phyloP scores from a whole-genome alignment of 2,888 invertebrate genomes.

The Acholoe squamosa region DNA sequence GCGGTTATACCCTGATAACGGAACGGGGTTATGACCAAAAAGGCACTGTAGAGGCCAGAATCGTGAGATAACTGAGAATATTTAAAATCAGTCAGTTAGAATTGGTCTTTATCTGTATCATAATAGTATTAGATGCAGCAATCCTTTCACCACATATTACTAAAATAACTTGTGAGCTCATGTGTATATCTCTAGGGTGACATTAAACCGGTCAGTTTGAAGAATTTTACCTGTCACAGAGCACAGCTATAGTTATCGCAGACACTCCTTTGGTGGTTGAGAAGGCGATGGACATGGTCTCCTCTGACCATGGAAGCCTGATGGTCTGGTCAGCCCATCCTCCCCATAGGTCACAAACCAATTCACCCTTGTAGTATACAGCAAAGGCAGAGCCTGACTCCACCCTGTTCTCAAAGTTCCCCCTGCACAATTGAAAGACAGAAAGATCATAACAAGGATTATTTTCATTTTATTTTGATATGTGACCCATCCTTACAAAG shows the following conservation, averaged over 20 bases:
- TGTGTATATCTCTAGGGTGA: too few relatives aligned
- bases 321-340: slow-evolving; percentile 82
- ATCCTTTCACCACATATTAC: not conserved
- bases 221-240: slow-evolving; percentile 78
- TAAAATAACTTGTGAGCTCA: too few relatives aligned
- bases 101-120: too few relatives aligned
- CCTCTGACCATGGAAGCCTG: slow-evolving; percentile 79
- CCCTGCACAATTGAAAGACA: slow-evolving; percentile 75
- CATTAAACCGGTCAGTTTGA: not conserved
- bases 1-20: too few relatives aligned
- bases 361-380: too few relatives aligned
- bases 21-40: too few relatives aligned
- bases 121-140: too few relatives aligned
- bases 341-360: slow-evolving; percentile 84
- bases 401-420: slow-evolving; percentile 77
- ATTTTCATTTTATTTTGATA: not conserved
- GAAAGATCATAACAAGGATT: too few relatives aligned
- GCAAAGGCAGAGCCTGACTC: slow-evolving; percentile 83
- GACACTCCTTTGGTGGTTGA: slow-evolving; percentile 77
- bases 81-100: too few relatives aligned
- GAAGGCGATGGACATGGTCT: slow-evolving; percentile 78
- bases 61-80: too few relatives aligned
- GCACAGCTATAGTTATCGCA: slow-evolving; percentile 74
- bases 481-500: too few relatives aligned
- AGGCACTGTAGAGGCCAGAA: too few relatives aligned